These are phyloP conservation scores for Myripristis jacobus DNA, from an alignment of 2,797 vertebrate genomes.

Conservation along the genomic window DNA sequence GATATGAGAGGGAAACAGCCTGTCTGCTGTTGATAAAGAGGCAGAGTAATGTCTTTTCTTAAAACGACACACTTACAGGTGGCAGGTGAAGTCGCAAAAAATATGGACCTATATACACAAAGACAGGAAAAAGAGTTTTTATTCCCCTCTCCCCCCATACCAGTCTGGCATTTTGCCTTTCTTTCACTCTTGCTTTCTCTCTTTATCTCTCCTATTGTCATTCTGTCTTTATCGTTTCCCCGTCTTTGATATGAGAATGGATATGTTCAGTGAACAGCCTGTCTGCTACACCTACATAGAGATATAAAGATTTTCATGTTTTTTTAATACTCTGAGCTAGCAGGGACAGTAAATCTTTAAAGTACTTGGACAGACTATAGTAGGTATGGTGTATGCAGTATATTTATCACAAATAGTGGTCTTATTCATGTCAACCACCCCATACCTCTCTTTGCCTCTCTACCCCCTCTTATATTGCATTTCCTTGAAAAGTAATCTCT, in stretches of 20 bases:
- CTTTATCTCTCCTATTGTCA: conserved; percentile 23
- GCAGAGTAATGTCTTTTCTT: conserved; percentile 31
- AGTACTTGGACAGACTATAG: background rate
- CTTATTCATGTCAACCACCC: too few species aligned
- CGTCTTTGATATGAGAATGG: conserved; percentile 26
- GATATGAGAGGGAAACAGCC: conserved; percentile 22
- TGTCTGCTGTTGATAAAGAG: conserved; percentile 15
- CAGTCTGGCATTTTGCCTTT: conserved; percentile 15
- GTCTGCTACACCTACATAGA: background rate
- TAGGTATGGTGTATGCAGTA: too few species aligned
- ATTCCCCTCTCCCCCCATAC: background rate
- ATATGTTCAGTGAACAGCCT: conserved; percentile 16
- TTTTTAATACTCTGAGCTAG: background rate
- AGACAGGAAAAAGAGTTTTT: background rate
- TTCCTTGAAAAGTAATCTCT: too few species aligned
- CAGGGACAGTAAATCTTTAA: background rate
- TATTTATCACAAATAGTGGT: too few species aligned
- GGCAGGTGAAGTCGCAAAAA: conserved; percentile 23
- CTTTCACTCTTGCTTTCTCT: conserved; percentile 6
- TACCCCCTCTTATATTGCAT: too few species aligned
- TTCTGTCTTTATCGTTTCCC: conserved; percentile 25
- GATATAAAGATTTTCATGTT: background rate
- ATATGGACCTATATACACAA: conserved; percentile 25
- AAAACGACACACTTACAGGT: conserved; percentile 39
- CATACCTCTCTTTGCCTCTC: too few species aligned